Conservation (phyloP, 2,797 vertebrate species). For the Myoxocephalus aenaeus region DNA sequence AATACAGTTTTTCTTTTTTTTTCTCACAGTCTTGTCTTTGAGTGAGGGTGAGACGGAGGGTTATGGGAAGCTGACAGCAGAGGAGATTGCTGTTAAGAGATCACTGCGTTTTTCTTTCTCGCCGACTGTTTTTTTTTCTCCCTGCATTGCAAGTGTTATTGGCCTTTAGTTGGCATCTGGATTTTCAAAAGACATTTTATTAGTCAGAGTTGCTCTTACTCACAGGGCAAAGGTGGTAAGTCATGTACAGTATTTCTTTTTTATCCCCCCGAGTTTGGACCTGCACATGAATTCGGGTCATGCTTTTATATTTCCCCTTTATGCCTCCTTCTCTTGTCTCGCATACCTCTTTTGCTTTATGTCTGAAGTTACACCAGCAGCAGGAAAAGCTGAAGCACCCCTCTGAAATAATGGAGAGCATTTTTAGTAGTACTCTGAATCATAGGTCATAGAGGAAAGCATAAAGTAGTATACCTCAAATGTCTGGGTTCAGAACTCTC, state of each 20-base stretch:
- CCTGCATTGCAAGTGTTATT: conserved; percentile 59
- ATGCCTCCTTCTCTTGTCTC: conserved; percentile 62
- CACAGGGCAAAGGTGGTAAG: conserved; percentile 78
- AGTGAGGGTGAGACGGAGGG: conserved; percentile 74
- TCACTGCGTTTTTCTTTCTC: conserved; percentile 74
- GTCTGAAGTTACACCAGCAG: conserved; percentile 50
- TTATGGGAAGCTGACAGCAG: conserved; percentile 71
- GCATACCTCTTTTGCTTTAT: conserved; percentile 57
- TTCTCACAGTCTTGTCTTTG: conserved; percentile 53
- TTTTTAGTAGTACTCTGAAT: conserved; percentile 33
- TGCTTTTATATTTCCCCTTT: conserved; percentile 73
- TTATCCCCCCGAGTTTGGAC: conserved; percentile 66
- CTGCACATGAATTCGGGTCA: conserved; percentile 69
- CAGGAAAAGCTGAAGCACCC: conserved; percentile 35
- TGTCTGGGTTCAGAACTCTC: conserved; percentile 33
- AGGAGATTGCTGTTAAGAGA: conserved; percentile 79
- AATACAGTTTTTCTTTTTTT: conserved; percentile 48
- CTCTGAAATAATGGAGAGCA: conserved; percentile 28
- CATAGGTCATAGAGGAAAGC: conserved; percentile 30
- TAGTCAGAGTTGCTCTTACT: conserved; percentile 77
- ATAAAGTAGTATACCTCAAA: conserved; percentile 25
- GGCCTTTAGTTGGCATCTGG: conserved; percentile 75
- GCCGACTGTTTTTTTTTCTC: conserved; percentile 25
- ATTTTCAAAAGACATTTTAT: conserved; percentile 80
- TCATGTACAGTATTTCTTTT: conserved; percentile 78